Base-by-base conservation (phyloP, 2,797 vertebrate genomes). In the Gouania willdenowi region DNA sequence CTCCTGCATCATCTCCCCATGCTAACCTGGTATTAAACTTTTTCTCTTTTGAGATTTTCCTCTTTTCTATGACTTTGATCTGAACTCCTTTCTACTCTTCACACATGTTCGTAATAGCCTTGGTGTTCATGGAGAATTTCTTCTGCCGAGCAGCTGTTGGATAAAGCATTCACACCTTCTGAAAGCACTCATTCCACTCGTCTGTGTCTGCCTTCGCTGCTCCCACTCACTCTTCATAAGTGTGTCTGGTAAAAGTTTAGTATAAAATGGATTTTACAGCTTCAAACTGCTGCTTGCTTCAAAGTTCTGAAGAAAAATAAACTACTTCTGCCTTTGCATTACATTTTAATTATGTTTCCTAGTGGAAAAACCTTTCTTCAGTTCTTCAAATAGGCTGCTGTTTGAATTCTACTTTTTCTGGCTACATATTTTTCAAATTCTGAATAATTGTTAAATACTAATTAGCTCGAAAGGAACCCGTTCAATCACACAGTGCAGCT, bases 101-200 rank as follows among this genome's bases (percentile, higher is more conserved):
- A 69, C 66, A 71, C 67, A 59, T 71, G 65, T 71, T 66, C 46
- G 42, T 73, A 69, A 76, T 74, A 69, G 61, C 64, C 64, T 79
- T 69, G 66, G 64, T 65, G 46, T 75, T 72, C 67, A 71, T 79
- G 70, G 70, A 70, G 64, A 69, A 74, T 54, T 76, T 62, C 40
- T 44, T 51, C 58, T 55, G 15, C 41, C 47, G 60, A 32, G 51
- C 47, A 71, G 64, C 46, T 35, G 31, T 41, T 68, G 53, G 64
- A 53, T 70, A 70, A 74, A 74, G 70, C 73, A 67, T 69, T 74
- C 61, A 70, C 39, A 32, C 49, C 50, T 70, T 71, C 77, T 71
- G 59, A 74, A 71, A 71, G 14, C 58, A 65, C 72, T 69, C 63
- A 61, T 61, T 38, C 40, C 38, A 55, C 56, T 59, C 44, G 51